Evolutionary conservation across 2,797 vertebrate species (phyloP).

Genomic region (Danio albolineatus): DNA sequence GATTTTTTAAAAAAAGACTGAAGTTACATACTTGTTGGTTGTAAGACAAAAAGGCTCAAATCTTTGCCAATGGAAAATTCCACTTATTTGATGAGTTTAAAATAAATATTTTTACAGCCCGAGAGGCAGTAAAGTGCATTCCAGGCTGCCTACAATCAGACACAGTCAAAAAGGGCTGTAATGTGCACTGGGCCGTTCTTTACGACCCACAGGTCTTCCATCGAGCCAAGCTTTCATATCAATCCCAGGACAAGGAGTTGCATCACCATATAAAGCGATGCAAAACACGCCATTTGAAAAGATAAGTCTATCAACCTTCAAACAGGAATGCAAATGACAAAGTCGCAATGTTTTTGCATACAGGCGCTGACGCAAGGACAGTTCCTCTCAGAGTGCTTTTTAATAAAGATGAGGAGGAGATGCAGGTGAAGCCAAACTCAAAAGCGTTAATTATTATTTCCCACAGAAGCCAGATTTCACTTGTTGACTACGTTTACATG

Average conservation of each 20-base stretch:
- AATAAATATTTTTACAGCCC: slow-evolving; percentile 75
- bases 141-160: slow-evolving; percentile 73
- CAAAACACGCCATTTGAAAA: slow-evolving; percentile 39
- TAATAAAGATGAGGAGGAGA: background rate
- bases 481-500: too few relatives aligned
- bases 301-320: background rate
- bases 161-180: slow-evolving; percentile 63
- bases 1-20: slow-evolving; percentile 10
- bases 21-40: slow-evolving; percentile 42
- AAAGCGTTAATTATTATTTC: background rate
- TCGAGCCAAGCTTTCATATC: slow-evolving; percentile 48
- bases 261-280: slow-evolving; percentile 40
- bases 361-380: background rate
- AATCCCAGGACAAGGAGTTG: slow-evolving; percentile 39
- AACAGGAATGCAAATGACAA: slow-evolving; percentile 9
- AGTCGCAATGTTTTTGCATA: background rate
- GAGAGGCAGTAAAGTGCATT: slow-evolving; percentile 72
- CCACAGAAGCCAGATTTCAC: background rate
- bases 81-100: slow-evolving; percentile 75
- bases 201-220: slow-evolving; percentile 56
- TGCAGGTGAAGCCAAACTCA: background rate
- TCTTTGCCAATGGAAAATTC: slow-evolving; percentile 74
- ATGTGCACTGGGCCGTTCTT: slow-evolving; percentile 67
- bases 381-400: slow-evolving; percentile 3
- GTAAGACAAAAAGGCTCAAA: slow-evolving; percentile 42